Conservation (phyloP, 2,888 invertebrate species). For the Psylliodes chrysocephalus region DNA sequence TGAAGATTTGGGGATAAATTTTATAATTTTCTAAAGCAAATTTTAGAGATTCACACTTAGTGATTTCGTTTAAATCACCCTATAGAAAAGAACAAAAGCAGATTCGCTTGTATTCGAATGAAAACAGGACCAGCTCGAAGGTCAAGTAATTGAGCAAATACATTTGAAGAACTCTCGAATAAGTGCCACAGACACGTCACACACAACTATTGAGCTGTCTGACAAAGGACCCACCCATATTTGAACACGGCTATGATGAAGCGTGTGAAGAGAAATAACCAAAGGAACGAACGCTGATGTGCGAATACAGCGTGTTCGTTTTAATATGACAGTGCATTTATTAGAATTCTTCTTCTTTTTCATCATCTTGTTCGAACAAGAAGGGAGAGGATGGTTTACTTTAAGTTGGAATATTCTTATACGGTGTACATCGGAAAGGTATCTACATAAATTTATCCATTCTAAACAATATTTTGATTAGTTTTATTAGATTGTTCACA, state of each 20-base stretch:
- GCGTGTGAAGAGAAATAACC: conserved; percentile 55
- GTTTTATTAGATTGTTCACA: too few relatives aligned
- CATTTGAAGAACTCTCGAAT: conserved; percentile 41
- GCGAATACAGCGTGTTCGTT: conserved; percentile 54
- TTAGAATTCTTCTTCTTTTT: too few relatives aligned
- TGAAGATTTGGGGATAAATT: too few relatives aligned
- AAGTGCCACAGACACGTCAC: too few relatives aligned
- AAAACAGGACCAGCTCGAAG: conserved; percentile 24
- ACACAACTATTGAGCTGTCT: conserved; percentile 53
- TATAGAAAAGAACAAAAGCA: too few relatives aligned
- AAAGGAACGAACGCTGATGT: conserved; percentile 51
- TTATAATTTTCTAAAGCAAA: too few relatives aligned
- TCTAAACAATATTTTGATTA: too few relatives aligned
- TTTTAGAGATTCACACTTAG: too few relatives aligned
- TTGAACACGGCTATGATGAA: conserved; percentile 53
- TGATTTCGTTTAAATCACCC: too few relatives aligned
- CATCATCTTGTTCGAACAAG: conserved; percentile 38
- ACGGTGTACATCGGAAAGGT: conserved; percentile 10
- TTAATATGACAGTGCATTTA: conserved; percentile 51
- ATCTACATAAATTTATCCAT: background rate
- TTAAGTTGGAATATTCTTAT: conserved; percentile 32
- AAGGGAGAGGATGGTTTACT: conserved; percentile 47
- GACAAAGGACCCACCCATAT: conserved; percentile 56
- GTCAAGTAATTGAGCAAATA: conserved; percentile 46
- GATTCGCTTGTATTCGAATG: too few relatives aligned